Percentiles rank a stretch among this genome's conserved stretches.
phyloP scores from a whole-genome alignment of 2,113 vertebrate species.

The Blennius ocellaris region DNA sequence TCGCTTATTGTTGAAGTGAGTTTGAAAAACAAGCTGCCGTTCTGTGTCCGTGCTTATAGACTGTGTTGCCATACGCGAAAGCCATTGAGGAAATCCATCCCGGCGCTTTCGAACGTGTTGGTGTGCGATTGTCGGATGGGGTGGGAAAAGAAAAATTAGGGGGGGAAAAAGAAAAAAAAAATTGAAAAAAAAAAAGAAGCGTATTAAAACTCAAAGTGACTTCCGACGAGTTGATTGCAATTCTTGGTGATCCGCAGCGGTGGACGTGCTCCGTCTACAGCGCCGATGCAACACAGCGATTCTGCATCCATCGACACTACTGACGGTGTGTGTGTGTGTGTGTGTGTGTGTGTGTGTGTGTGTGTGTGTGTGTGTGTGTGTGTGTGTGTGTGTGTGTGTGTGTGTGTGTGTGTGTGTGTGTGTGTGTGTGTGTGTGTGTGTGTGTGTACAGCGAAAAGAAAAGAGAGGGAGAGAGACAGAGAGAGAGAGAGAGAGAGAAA shows the following conservation, averaged over 20 bases:
- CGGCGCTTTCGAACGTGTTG: slow-evolving; percentile 49
- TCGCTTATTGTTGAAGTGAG: slow-evolving; percentile 57
- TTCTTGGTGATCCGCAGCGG: slow-evolving; percentile 61
- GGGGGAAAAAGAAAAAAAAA: no score
- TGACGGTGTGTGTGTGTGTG: slow-evolving; percentile 5
- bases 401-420: slow-evolving; percentile 14
- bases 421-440: slow-evolving; percentile 11
- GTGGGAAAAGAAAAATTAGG: background rate
- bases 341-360: slow-evolving; percentile 14
- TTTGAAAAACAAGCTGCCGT: slow-evolving; percentile 51
- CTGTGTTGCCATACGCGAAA: slow-evolving; percentile 48
- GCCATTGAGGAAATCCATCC: slow-evolving; percentile 70
- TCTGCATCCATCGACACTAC: slow-evolving; percentile 50
- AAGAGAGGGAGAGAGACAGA: no score
- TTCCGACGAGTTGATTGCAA: slow-evolving; percentile 58
- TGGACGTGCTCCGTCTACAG: slow-evolving; percentile 67
- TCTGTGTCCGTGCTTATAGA: slow-evolving; percentile 31
- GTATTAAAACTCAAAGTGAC: slow-evolving; percentile 58
- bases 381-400: slow-evolving; percentile 14
- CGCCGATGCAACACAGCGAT: slow-evolving; percentile 49
- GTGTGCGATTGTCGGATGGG: no score
- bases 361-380: slow-evolving; percentile 11
- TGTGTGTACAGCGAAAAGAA: background rate
- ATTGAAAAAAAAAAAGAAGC: slow-evolving; percentile 3
- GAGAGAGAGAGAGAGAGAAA: no score